A percentile compares a stretch with the other conserved stretches of the same genome.
phyloP scores from a whole-genome alignment of 2,113 vertebrate species.

The Theristicus caerulescens region DNA sequence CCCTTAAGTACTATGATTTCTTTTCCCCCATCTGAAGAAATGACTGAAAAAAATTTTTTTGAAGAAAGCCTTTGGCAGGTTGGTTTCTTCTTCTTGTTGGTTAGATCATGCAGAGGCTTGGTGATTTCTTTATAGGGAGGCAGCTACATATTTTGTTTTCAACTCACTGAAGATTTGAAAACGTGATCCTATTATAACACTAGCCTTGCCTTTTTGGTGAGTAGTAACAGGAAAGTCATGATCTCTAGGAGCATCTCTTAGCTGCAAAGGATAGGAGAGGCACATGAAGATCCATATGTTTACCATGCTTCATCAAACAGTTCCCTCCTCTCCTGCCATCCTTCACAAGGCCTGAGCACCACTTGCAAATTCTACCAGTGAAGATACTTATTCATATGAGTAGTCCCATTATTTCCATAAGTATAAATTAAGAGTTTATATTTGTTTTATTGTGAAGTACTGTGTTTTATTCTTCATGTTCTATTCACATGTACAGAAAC shows the following conservation, averaged over 20 bases:
- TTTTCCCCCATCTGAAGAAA: background rate
- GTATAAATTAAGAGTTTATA: background rate
- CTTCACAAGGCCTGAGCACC: background rate
- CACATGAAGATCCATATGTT: background rate
- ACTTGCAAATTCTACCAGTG: background rate
- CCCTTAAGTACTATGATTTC: background rate
- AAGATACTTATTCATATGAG: background rate
- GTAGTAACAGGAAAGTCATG: background rate
- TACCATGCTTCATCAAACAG: background rate
- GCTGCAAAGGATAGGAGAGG: background rate
- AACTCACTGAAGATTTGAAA: background rate
- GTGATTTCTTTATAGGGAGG: background rate
- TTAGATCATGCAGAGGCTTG: background rate
- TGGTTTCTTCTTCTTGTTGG: background rate
- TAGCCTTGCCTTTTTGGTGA: background rate
- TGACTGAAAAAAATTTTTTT: background rate
- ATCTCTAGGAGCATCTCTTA: background rate
- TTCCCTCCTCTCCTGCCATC: background rate
- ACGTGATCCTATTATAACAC: background rate
- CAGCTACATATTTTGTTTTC: background rate
- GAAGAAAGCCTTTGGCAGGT: background rate
- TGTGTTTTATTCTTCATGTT: background rate
- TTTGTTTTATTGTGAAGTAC: background rate
- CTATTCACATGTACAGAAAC: background rate
- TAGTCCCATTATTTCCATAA: background rate